Conservation (phyloP, 1,140 invertebrate genomes). For the Dendroctonus ponderosae region DNA sequence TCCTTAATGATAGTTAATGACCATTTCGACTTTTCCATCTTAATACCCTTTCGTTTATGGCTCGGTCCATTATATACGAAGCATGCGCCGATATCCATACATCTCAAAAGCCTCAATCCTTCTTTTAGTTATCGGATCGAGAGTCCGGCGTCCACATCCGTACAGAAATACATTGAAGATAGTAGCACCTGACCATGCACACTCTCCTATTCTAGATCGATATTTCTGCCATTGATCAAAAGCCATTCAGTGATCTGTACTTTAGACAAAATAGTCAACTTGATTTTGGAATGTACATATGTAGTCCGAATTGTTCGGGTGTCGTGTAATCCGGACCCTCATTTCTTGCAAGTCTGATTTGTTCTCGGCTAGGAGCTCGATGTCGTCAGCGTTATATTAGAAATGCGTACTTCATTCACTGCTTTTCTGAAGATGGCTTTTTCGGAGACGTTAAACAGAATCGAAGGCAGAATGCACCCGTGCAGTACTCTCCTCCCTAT, state of each 20-base stretch:
- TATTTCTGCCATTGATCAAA: not conserved
- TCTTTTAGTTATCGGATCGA: not conserved
- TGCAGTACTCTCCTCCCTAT: not conserved
- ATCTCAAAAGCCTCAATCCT: not conserved
- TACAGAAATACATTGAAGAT: not conserved
- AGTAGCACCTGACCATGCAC: not conserved
- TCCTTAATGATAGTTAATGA: not conserved
- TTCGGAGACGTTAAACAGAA: not conserved
- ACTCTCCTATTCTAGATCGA: not conserved
- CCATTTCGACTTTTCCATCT: not conserved
- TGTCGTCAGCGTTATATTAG: not conserved
- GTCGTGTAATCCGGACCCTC: not conserved
- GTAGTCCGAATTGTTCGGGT: not conserved
- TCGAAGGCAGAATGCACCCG: not conserved
- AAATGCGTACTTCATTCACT: not conserved
- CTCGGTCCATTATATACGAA: not conserved
- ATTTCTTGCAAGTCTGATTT: not conserved
- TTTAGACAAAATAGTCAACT: not conserved
- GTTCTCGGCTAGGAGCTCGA: not conserved
- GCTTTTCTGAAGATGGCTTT: slow-evolving; percentile 3
- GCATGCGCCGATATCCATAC: not conserved
- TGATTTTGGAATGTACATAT: not conserved
- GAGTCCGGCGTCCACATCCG: not conserved
- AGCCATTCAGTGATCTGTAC: not conserved
- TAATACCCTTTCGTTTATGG: not conserved